Evolutionary conservation across 2,888 invertebrate genomes (phyloP).

Genomic region (Calameuta filiformis): DNA sequence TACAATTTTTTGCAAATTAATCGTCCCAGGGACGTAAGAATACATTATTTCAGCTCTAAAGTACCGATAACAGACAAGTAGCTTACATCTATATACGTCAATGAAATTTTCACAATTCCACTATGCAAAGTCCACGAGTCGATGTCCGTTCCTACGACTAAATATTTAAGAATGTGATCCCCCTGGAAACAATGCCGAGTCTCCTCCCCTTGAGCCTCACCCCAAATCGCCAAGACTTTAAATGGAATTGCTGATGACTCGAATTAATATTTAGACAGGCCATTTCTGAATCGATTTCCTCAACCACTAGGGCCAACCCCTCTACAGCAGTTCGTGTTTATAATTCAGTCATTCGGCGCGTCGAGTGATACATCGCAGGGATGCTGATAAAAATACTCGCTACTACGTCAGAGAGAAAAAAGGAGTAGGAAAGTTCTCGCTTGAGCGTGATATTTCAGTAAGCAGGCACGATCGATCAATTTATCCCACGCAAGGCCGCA

Average conservation of each 20-base stretch:
- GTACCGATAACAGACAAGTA: not conserved
- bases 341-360: constrained; percentile 4
- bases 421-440: not conserved
- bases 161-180: not conserved
- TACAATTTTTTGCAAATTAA: not conserved
- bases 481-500: not conserved
- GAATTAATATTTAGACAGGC: not conserved
- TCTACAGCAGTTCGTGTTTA: constrained; percentile 1
- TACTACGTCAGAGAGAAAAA: not conserved
- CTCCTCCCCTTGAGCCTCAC: too few relatives aligned
- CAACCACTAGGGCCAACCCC: not conserved
- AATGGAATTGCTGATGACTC: not conserved
- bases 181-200: too few relatives aligned
- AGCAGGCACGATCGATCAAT: not conserved
- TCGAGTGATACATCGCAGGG: not conserved
- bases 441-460: not conserved
- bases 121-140: not conserved
- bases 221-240: not conserved
- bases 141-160: not conserved
- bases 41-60: not conserved
- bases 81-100: not conserved
- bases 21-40: not conserved
- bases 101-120: not conserved
- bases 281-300: not conserved
- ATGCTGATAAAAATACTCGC: not conserved